Base-by-base conservation (phyloP, 1,140 invertebrate genomes). In the Cotesia vestalis region DNA sequence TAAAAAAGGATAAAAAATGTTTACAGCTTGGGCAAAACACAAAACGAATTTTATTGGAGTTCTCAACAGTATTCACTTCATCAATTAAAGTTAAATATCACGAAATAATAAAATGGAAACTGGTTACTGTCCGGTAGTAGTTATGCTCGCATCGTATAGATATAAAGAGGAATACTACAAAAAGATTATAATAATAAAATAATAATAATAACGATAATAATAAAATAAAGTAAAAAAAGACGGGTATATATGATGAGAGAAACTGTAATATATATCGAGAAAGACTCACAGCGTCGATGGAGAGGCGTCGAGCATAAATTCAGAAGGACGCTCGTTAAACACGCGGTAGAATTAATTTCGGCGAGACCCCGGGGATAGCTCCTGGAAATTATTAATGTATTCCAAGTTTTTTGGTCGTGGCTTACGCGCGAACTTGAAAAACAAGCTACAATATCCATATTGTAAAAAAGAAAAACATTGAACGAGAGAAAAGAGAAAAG, bases 321-420 rank as follows among this genome's bases (percentile, higher is more conserved):
- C 70, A 72, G 62, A 53, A 57, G 52, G 62, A 53, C 55, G 70
- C 63, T 72, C 70, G 70, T 72, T 72, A 72, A 72, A 66, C 63
- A 72, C 70, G 36, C 62, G 69, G 61, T 52, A 60, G 62, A 72
- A 66, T 66, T 72, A 66, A 72, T 66, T 72, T 66, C 57, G 62
- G 62, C 35, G 52, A 64, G 34, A 66, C 62, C 70, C 61, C 55
- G 64, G 55, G 70, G 55, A 73, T 73, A 67, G 74, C 77, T 77
- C 75, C 70, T 73, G 76, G 77, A 77, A 84, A 83, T 83, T 84
- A 82, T 83, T 85, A 84, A 84, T 83, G 79, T 83, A 83, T 78
- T 80, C 79, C 73, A 74, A 80, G 74, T 78, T 79, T 79, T 77
- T 79, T 68, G 36, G 27, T 11, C 14, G 40, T 64, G 62, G 62